phyloP scores from a whole-genome alignment of 2,113 vertebrate species.

The Cephalopterus ornatus region DNA sequence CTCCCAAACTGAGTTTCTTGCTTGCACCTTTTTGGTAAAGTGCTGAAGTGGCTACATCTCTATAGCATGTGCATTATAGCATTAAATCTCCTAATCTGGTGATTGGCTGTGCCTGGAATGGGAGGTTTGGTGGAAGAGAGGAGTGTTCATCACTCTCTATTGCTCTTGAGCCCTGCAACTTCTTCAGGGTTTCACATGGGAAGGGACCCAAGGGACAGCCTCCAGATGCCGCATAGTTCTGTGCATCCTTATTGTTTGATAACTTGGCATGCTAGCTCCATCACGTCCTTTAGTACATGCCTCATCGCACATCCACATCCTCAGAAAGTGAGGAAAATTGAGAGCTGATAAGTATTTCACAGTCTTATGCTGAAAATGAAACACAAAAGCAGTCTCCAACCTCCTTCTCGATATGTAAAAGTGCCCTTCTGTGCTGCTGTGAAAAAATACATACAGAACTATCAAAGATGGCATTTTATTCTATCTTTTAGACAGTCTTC shows the following conservation, averaged over 20 bases:
- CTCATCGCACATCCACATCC: fast-evolving
- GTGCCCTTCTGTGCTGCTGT: background rate
- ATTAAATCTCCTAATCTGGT: background rate
- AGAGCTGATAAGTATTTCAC: background rate
- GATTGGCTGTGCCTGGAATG: background rate
- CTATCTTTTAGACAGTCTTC: background rate
- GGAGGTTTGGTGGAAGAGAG: background rate
- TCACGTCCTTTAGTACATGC: background rate
- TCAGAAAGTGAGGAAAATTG: background rate
- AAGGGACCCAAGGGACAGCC: background rate
- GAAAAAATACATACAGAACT: background rate
- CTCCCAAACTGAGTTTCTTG: background rate
- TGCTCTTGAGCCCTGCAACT: background rate
- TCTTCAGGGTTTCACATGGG: background rate
- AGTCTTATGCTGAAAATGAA: background rate
- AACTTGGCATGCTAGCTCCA: background rate
- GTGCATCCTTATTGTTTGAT: background rate
- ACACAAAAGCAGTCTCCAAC: background rate
- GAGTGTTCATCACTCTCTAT: background rate
- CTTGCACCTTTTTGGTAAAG: background rate
- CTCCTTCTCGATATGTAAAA: background rate
- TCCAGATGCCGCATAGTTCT: background rate
- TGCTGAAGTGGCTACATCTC: background rate
- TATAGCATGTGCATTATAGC: background rate
- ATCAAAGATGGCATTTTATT: background rate